phyloP scores from a whole-genome alignment of 1,140 invertebrate species.

The Heliconius congener region DNA sequence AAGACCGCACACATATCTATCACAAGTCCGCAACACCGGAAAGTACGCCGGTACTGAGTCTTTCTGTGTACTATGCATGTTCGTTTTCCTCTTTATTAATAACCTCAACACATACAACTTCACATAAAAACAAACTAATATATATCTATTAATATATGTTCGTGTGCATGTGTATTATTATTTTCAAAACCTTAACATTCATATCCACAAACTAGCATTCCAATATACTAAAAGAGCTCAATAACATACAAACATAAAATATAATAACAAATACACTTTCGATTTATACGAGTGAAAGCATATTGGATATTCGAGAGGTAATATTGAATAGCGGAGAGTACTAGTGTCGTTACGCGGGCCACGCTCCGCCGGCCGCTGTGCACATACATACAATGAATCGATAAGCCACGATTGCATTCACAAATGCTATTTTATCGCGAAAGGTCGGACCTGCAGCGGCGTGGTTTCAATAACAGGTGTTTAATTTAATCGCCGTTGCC shows the following conservation, averaged over 20 bases:
- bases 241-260: constrained; percentile 22
- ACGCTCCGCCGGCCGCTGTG: constrained; percentile 30
- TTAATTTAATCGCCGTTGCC: constrained; percentile 37
- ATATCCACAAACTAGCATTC: not conserved
- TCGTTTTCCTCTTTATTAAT: constrained; percentile 33
- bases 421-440: constrained; percentile 43
- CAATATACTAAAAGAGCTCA: not conserved
- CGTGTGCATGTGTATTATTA: not conserved
- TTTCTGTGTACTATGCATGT: constrained; percentile 25
- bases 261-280: constrained; percentile 41
- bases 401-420: constrained; percentile 49
- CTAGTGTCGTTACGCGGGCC: constrained; percentile 40
- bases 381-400: constrained; percentile 49
- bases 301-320: constrained; percentile 64
- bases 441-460: constrained; percentile 33
- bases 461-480: constrained; percentile 39
- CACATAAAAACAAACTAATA: not conserved
- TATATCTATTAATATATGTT: not conserved
- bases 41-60: constrained; percentile 10
- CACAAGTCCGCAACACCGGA: constrained; percentile 32
- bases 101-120: not conserved
- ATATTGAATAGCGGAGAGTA: constrained; percentile 61
- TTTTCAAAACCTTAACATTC: not conserved
- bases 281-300: constrained; percentile 58
- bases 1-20: constrained; percentile 39